phyloP scores from a whole-genome alignment of 2,888 invertebrate species.

The Tenodera sinensis region DNA sequence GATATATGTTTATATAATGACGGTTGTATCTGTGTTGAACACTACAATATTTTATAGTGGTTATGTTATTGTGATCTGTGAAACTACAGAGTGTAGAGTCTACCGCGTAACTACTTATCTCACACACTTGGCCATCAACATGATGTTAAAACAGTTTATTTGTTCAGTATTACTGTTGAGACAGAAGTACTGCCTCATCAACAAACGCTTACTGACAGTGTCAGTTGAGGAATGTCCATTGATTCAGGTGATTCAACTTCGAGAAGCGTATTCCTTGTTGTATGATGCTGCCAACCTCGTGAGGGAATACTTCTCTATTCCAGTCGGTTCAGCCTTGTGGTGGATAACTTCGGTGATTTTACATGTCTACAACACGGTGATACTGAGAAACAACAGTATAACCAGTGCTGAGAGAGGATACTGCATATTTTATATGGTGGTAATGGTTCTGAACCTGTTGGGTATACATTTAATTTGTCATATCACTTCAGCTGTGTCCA shows the following conservation, averaged over 20 bases:
- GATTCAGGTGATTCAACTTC: neutral
- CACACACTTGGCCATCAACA: neutral
- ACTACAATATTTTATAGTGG: neutral
- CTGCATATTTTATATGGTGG: neutral
- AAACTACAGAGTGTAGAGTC: neutral
- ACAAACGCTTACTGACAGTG: neutral
- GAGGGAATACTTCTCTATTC: neutral
- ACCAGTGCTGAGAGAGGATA: fast-evolving
- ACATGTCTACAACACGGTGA: neutral
- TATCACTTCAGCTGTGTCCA: neutral
- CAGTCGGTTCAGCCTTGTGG: neutral
- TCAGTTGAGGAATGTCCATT: neutral
- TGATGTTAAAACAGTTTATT: neutral
- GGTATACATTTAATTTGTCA: neutral
- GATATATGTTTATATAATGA: neutral
- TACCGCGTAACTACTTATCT: neutral
- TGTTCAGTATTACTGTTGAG: neutral
- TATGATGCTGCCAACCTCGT: neutral
- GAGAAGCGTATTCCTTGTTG: neutral
- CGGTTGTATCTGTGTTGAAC: neutral
- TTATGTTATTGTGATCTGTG: neutral
- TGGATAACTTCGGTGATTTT: neutral
- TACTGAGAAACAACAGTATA: neutral
- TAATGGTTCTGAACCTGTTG: neutral
- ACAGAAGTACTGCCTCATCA: neutral